Evolutionary conservation across 2,797 vertebrate species (phyloP), one percentile per base, ranked within the genome.

Genomic region (Catamblyrhynchus diadema): DNA sequence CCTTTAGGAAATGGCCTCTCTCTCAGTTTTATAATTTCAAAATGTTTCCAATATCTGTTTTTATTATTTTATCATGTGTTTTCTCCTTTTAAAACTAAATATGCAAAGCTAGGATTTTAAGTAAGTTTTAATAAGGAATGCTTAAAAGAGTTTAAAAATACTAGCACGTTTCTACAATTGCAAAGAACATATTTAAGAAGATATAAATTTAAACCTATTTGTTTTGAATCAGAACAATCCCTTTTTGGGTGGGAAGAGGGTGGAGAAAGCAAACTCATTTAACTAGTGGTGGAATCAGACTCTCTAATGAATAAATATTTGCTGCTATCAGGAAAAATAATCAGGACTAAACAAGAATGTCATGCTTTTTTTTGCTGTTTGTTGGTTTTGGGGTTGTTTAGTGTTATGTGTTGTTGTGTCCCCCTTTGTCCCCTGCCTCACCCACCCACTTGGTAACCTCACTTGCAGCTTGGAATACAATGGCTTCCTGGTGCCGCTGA

Each of bases 241-340:
- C 0, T 35, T 70, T 65, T 33, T 1, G 2, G 1, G 8, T 2
- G 5, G 2, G 6, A 11, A 5, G 23, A 32, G 39, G 2, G 8
- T 28, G 22, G 35, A 85, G 64, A 73, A 75, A 59, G 22, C 4
- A 74, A 79, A 62, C 12, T 3, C 9, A 25, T 79, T 78, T 41
- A 7, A 28, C 10, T 65, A 1, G 24, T 30, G 30, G 27, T 39
- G 3, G 17, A 37, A 19, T 71, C 35, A 60, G 10, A 41, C 10
- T 82, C 17, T 65, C 22, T 51, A 56, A 74, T 71, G 6, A 51
- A 20, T 54, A 81, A 64, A 20, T 57, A 50, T 61, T 78, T 75
- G 11, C 12, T 73, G 14, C 25, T 57, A 5, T 24, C 22, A 11
- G 22, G 16, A 32, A 66, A 65, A 78, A 35, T 17, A 47, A 41